Evolutionary conservation across 2,888 invertebrate genomes (phyloP), one percentile per base, ranked within the genome.

Genomic region (Rotaria magnacalcarata): DNA sequence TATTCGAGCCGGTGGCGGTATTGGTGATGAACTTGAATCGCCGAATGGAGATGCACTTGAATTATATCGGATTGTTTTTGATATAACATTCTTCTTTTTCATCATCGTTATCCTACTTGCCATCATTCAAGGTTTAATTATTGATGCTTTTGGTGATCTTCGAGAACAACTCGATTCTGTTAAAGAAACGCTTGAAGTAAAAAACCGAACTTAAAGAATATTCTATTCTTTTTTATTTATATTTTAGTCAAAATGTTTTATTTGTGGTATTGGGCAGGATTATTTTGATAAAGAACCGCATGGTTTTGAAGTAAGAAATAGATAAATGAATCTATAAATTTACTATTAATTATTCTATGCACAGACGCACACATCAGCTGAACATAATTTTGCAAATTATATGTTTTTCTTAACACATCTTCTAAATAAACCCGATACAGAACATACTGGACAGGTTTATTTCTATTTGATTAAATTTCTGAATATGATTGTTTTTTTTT

Each of bases 401-500:
- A 96, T 99, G 98, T 95, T 99, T 94, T 99, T 99, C 94, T 93
- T 99, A 87, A 99, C 99, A 97, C 99, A 99, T 93, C 94, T 99
- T 90, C 99, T 99, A 91, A 99, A 99, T 91, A 99, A 99, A 92
- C 99, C 99, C 41, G 98, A 99, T 91, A 99, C 99, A 0, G 99
- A 99, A 90, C 97, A 99, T 91, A 99, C 99, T 1, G 98, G 99
- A 92, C 98, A 97, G 92, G 91, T 91, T 88, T 88, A 89, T 86
- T 47, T 43, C 6, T 21, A 21, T 2, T 21, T 54, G 19, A 21
- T 21, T 19, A 54, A 54, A 54, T 4, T 8, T 19, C 7, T 34
- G 34, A 34, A 34, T 34, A 34, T 34, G 34, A 34, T 34, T 34
- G n/a, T 54, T 19, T 21, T 54, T 19, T 54, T 24, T 84, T 87